Percentiles rank a stretch among this genome's conserved stretches.
phyloP scores from a whole-genome alignment of 2,888 invertebrate genomes.

The Dryomyza anilis region DNA sequence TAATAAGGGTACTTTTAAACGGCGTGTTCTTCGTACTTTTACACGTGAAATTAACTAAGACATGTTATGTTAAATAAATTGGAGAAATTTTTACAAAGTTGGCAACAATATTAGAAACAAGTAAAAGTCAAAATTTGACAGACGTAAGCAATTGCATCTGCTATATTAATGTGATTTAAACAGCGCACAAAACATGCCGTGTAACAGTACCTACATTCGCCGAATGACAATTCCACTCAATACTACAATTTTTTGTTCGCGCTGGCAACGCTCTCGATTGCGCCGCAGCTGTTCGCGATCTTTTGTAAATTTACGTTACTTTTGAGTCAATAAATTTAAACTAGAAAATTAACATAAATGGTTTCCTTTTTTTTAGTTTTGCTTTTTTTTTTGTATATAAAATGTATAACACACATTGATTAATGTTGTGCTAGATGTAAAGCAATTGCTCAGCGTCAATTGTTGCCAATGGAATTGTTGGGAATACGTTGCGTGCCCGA shows the following conservation, averaged over 20 bases:
- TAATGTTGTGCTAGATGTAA: constrained; percentile 12
- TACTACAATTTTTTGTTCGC: neutral
- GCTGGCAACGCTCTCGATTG: constrained; percentile 21
- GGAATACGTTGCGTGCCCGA: constrained; percentile 17
- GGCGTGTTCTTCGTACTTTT: too few species aligned
- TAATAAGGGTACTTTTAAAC: too few species aligned
- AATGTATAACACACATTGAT: neutral
- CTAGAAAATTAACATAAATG: constrained; percentile 21
- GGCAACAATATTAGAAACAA: too few species aligned
- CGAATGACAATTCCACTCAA: too few species aligned
- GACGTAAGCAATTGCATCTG: too few species aligned
- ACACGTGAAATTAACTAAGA: too few species aligned
- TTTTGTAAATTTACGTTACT: neutral
- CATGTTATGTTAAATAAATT: too few species aligned
- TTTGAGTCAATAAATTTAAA: constrained; percentile 17
- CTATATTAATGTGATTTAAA: too few species aligned
- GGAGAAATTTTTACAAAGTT: too few species aligned
- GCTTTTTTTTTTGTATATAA: neutral
- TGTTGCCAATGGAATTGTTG: constrained; percentile 44
- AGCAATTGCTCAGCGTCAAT: constrained; percentile 37
- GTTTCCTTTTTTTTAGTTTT: neutral
- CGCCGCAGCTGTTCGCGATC: constrained; percentile 10
- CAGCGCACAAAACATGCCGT: too few species aligned
- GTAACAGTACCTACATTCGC: too few species aligned
- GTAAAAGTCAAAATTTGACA: too few species aligned